These are phyloP conservation scores for Diglossa brunneiventris DNA, from an alignment of 2,113 vertebrate genomes.

Conservation along the genomic window DNA sequence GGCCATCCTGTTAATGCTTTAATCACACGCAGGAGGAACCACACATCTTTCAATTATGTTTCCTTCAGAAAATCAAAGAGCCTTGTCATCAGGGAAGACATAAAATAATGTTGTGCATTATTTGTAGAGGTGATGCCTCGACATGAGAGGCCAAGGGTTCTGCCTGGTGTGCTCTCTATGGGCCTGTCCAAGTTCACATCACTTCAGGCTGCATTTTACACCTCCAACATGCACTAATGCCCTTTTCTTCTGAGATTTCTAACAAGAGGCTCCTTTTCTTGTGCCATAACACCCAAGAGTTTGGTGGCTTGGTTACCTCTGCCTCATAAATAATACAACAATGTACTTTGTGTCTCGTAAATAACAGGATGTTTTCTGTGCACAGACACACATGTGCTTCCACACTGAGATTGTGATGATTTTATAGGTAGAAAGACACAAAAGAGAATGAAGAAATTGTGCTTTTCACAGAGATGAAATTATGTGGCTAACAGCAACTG, in stretches of 20 bases:
- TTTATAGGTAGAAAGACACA: not conserved
- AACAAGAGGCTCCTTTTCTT: not conserved
- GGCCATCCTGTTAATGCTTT: slow-evolving; percentile 31
- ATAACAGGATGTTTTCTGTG: not conserved
- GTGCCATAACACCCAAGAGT: not conserved
- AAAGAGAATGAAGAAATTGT: not conserved
- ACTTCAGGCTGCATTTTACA: not conserved
- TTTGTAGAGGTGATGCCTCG: not conserved
- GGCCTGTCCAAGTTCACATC: not conserved
- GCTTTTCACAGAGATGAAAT: not conserved
- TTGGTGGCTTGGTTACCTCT: not conserved
- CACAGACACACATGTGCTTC: not conserved
- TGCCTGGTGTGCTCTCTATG: not conserved
- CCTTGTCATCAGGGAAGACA: not conserved
- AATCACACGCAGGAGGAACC: not conserved
- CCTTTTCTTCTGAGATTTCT: not conserved
- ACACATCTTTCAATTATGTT: not conserved
- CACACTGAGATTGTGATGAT: not conserved
- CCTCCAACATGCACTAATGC: not conserved
- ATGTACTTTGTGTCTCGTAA: not conserved
- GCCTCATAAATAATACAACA: not conserved
- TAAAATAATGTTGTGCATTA: not conserved
- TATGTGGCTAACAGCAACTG: not conserved
- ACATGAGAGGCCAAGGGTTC: not conserved
- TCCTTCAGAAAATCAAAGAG: slow-evolving; percentile 46